Conservation (phyloP, 2,113 vertebrate species). For the Lophius piscatorius region DNA sequence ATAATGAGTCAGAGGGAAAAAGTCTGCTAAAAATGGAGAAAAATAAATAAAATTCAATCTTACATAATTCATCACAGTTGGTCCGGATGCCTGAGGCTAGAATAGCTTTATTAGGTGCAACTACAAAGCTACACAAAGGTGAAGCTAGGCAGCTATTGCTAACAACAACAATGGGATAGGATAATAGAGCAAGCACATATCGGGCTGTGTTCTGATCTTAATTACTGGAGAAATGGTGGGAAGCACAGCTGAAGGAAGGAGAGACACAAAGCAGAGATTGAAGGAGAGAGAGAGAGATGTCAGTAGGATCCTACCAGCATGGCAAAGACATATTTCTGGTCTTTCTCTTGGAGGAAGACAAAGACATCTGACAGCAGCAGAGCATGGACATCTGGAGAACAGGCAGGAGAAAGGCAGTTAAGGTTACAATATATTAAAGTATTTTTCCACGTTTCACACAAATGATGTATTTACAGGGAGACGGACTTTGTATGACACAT, state of each 20-base stretch:
- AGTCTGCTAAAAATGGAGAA: conserved; percentile 48
- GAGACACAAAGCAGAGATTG: not conserved
- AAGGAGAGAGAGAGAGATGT: conserved; percentile 1
- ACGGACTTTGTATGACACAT: too few relatives aligned
- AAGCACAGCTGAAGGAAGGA: not conserved
- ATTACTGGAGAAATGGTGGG: conserved; percentile 14
- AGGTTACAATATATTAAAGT: too few relatives aligned
- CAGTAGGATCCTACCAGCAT: conserved; percentile 86
- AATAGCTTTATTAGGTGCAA: conserved; percentile 55
- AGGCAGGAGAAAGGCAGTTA: not conserved
- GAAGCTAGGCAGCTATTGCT: conserved; percentile 22
- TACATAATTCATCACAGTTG: conserved; percentile 50
- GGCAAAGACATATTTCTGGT: conserved; percentile 94
- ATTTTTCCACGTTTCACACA: too few relatives aligned
- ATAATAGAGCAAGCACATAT: conserved; percentile 49
- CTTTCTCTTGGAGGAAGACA: conserved; percentile 96
- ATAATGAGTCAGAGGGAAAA: too few relatives aligned
- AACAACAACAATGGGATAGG: conserved; percentile 52
- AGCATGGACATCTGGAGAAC: conserved; percentile 88
- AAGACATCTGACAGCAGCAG: conserved; percentile 91
- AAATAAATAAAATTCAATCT: conserved; percentile 27
- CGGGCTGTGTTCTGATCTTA: conserved; percentile 21
- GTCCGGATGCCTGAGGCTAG: conserved; percentile 32
- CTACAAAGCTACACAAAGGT: conserved; percentile 40
- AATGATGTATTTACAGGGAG: not conserved